Evolutionary conservation across 2,888 invertebrate genomes (phyloP).

Genomic region (Plagiodera versicolora): DNA sequence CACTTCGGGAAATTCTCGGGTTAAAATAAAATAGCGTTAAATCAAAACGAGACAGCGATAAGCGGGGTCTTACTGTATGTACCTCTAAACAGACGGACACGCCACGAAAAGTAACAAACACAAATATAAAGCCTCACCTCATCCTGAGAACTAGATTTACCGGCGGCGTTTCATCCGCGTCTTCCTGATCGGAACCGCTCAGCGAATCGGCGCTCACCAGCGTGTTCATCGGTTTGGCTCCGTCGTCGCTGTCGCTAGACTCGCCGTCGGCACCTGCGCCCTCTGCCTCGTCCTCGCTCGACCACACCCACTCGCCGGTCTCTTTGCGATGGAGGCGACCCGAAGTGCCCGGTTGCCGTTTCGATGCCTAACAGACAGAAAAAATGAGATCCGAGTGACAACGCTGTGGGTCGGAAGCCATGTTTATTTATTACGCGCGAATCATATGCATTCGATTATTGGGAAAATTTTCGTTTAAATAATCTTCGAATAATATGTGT

Average conservation of each 20-base stretch:
- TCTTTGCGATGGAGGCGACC: constrained; percentile 88
- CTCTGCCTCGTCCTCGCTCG: constrained; percentile 82
- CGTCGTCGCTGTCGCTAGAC: constrained; percentile 59
- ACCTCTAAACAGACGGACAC: no score
- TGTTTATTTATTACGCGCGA: no score
- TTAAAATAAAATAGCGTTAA: no score
- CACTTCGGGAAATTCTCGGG: no score
- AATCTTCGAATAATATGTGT: no score
- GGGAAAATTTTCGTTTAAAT: no score
- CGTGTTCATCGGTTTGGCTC: constrained; percentile 56
- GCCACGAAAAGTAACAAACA: no score
- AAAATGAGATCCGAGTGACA: background rate
- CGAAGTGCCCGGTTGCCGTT: constrained; percentile 83
- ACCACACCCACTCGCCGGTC: constrained; percentile 99
- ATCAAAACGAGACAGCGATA: no score
- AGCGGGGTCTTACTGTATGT: no score
- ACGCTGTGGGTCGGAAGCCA: background rate
- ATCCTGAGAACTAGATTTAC: constrained; percentile 87
- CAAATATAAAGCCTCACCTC: no score
- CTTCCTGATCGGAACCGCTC: constrained; percentile 55
- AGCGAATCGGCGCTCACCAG: constrained; percentile 50
- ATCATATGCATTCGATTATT: no score
- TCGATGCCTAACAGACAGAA: constrained; percentile 61
- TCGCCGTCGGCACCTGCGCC: constrained; percentile 57
- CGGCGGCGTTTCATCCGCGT: constrained; percentile 48